Percentiles rank a stretch among this genome's conserved stretches.
phyloP scores from a whole-genome alignment of 2,113 vertebrate genomes.

The Benitochromis conjunctus region DNA sequence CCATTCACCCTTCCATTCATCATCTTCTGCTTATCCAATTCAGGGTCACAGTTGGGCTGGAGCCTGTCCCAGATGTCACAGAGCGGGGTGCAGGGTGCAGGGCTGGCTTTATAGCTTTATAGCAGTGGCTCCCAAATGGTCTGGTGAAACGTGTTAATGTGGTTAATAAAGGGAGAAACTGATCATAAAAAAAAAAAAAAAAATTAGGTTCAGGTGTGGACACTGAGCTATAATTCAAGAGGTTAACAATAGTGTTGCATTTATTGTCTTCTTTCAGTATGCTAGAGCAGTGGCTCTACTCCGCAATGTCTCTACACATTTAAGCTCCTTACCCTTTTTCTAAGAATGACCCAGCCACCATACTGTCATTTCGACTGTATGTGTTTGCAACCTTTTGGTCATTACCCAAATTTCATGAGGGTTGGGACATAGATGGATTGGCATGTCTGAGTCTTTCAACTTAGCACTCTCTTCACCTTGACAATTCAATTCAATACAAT shows the following conservation, averaged over 20 bases:
- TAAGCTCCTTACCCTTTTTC: background rate
- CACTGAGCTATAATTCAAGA: background rate
- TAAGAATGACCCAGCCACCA: background rate
- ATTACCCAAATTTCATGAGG: background rate
- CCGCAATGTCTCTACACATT: no score
- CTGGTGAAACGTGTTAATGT: rapidly evolving
- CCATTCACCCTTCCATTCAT: no score
- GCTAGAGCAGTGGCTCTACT: background rate
- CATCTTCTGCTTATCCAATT: background rate
- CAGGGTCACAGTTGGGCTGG: background rate
- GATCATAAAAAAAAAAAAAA: background rate
- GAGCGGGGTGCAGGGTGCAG: background rate
- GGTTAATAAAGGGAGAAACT: rapidly evolving
- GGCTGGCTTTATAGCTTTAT: no score
- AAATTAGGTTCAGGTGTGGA: background rate
- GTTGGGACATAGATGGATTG: background rate
- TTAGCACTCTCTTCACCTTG: background rate
- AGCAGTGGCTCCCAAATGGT: background rate
- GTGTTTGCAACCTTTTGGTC: background rate
- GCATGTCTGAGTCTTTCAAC: background rate
- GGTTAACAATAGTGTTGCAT: background rate
- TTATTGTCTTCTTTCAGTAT: background rate
- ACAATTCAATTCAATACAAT: background rate
- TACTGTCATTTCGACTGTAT: background rate
- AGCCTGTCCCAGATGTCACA: background rate